Evolutionary conservation across 1,140 invertebrate genomes (phyloP).

Genomic region (Drosophila serrata): DNA sequence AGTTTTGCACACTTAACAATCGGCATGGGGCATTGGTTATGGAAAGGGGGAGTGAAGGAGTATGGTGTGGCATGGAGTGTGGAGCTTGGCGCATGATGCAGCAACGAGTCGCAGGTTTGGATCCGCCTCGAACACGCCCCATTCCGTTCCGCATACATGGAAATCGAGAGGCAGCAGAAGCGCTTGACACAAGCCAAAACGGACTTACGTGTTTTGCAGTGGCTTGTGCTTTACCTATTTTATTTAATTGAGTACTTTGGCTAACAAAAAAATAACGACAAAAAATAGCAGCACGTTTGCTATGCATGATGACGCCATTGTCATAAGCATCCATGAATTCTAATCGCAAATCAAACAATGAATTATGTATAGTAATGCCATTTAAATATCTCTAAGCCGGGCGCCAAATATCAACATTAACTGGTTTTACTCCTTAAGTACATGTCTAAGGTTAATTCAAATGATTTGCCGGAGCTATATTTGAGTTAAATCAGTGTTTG

Average conservation of each 20-base stretch:
- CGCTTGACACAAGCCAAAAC: slow-evolving; percentile 54
- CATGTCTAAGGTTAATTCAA: slow-evolving; percentile 40
- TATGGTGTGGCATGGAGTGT: not conserved
- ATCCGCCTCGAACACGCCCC: slow-evolving; percentile 32
- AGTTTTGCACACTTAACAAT: slow-evolving; percentile 58
- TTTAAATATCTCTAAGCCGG: slow-evolving; percentile 15
- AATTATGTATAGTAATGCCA: slow-evolving; percentile 70
- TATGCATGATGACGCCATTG: slow-evolving; percentile 56
- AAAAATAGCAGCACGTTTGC: slow-evolving; percentile 16
- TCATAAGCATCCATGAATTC: slow-evolving; percentile 43
- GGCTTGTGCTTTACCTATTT: slow-evolving; percentile 60
- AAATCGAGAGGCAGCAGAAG: slow-evolving; percentile 26
- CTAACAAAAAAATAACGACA: slow-evolving; percentile 28
- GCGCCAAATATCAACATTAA: slow-evolving; percentile 34
- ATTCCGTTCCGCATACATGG: slow-evolving; percentile 26
- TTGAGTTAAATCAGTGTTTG: slow-evolving; percentile 26
- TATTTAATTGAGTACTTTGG: slow-evolving; percentile 71
- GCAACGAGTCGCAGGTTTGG: slow-evolving; percentile 29
- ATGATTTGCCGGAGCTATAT: slow-evolving; percentile 4
- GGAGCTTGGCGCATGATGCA: slow-evolving; percentile 53
- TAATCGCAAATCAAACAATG: slow-evolving; percentile 71
- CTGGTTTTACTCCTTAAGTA: slow-evolving; percentile 29
- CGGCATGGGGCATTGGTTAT: slow-evolving; percentile 31
- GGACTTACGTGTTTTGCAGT: slow-evolving; percentile 18
- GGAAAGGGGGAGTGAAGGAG: not conserved